Percentiles rank a stretch among this genome's conserved stretches.
These are phyloP conservation scores for Brachionus rotundiformis DNA, from an alignment of 1,140 invertebrate genomes.

Conservation along the genomic window DNA sequence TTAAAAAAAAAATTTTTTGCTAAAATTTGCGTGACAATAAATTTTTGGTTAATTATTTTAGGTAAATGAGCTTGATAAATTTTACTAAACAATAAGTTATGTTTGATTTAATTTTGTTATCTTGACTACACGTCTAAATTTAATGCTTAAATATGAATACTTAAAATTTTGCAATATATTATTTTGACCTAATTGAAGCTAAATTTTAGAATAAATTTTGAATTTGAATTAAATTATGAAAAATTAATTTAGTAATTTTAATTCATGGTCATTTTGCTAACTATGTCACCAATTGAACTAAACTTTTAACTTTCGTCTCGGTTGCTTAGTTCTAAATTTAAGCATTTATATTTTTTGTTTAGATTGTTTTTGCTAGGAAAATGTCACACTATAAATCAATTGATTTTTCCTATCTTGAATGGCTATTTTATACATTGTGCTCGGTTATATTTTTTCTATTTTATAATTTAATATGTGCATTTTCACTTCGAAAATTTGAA, in stretches of 20 bases:
- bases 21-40: neutral
- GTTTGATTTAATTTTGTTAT: neutral
- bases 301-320: conserved; percentile 23
- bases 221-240: conserved; percentile 20
- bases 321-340: conserved; percentile 16
- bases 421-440: conserved; percentile 10
- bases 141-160: neutral
- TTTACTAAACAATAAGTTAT: neutral
- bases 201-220: neutral
- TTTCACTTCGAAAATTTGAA: conserved; percentile 11
- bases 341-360: neutral
- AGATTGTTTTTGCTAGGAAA: neutral
- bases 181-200: conserved; percentile 15
- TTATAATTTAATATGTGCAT: conserved; percentile 23
- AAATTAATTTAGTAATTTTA: neutral
- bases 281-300: conserved; percentile 26
- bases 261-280: neutral
- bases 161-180: conserved; percentile 35
- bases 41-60: neutral
- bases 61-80: neutral
- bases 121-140: conserved; percentile 16
- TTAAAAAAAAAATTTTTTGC: neutral
- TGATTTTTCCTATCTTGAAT: neutral
- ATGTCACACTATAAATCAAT: conserved; percentile 15
- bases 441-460: conserved; percentile 25